Evolutionary conservation across 2,797 vertebrate genomes (phyloP).

Genomic region (Chloroceryle inda): DNA sequence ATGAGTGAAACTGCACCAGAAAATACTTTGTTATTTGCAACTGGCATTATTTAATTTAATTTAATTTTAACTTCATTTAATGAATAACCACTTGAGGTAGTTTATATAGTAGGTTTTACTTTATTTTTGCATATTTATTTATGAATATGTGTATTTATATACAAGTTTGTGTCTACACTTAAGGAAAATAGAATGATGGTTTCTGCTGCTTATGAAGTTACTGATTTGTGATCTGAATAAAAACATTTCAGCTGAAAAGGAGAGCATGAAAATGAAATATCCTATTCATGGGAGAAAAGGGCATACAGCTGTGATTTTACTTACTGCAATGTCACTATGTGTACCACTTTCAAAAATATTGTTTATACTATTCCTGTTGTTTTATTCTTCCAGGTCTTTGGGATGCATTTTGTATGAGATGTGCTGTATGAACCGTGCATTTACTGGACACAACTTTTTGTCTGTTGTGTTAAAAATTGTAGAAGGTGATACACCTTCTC

Average conservation of each 20-base stretch:
- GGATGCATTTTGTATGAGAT: slow-evolving; percentile 90
- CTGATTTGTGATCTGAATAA: neutral
- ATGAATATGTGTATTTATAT: neutral
- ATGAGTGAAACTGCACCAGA: neutral
- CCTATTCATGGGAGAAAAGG: neutral
- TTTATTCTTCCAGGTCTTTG: slow-evolving; percentile 82
- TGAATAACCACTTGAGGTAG: neutral
- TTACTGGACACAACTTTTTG: slow-evolving; percentile 87
- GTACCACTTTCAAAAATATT: neutral
- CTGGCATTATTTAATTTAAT: neutral
- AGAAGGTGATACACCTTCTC: slow-evolving; percentile 84
- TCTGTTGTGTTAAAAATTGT: slow-evolving; percentile 87
- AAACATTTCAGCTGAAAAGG: neutral
- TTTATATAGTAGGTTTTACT: neutral
- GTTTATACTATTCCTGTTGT: neutral
- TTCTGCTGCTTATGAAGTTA: neutral
- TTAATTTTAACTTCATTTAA: neutral
- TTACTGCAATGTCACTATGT: neutral
- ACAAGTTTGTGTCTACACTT: neutral
- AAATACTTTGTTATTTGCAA: neutral
- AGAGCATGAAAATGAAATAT: neutral
- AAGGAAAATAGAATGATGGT: neutral
- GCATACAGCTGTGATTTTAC: neutral
- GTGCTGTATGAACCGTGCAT: slow-evolving; percentile 87
- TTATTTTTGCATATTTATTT: neutral